A percentile compares a stretch with the other conserved stretches of the same genome.
Evolutionary conservation across 2,888 invertebrate genomes (phyloP).

Genomic region (Luperina testacea): DNA sequence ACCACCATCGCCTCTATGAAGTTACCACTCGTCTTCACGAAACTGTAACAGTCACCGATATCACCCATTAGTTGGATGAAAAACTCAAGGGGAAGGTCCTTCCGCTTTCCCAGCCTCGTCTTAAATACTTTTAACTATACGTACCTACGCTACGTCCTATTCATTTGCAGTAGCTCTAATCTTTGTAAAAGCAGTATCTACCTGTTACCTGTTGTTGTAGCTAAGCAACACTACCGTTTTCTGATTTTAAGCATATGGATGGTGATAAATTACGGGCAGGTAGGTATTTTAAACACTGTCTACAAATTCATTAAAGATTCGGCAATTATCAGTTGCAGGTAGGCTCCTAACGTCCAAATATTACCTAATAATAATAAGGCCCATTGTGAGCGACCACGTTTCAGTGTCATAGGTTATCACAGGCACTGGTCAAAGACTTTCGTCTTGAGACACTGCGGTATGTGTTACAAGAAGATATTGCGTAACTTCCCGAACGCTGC

Average conservation of each 20-base stretch:
- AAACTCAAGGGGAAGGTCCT: background rate
- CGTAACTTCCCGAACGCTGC: no score
- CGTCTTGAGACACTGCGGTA: no score
- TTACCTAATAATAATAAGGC: background rate
- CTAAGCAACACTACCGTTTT: background rate
- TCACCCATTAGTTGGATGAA: conserved; percentile 1
- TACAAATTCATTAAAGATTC: background rate
- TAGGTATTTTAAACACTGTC: background rate
- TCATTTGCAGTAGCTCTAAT: background rate
- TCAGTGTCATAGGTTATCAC: no score
- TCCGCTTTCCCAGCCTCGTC: background rate
- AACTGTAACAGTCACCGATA: conserved; percentile 17
- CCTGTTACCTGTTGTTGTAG: background rate
- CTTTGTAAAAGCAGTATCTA: background rate
- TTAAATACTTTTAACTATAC: background rate
- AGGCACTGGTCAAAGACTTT: no score
- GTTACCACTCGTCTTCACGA: conserved; percentile 17
- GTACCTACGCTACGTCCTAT: background rate
- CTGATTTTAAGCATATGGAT: no score
- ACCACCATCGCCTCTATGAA: conserved; percentile 85
- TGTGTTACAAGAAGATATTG: no score
- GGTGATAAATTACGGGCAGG: background rate
- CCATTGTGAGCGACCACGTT: no score
- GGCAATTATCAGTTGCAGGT: background rate
- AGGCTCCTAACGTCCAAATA: background rate